Evolutionary conservation across 1,140 invertebrate genomes (phyloP).

Genomic region (Ceratosolen solmsi): DNA sequence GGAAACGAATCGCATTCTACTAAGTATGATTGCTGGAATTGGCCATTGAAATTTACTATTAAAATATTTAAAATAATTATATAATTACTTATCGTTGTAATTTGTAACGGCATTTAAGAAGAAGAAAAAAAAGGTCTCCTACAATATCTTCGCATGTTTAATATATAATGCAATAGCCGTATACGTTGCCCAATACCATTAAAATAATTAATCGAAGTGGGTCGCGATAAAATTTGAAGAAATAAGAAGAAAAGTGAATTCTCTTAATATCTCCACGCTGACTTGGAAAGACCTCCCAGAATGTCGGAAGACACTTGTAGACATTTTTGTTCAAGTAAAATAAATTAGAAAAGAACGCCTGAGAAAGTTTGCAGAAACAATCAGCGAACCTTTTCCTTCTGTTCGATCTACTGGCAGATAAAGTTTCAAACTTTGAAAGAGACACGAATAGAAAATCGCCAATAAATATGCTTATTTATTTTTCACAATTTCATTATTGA

Average conservation of each 20-base stretch:
- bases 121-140: background rate
- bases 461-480: no score
- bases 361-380: conserved; percentile 2
- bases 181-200: background rate
- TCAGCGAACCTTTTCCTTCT: background rate
- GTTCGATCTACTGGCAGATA: background rate
- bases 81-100: background rate
- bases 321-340: conserved; percentile 53
- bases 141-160: background rate
- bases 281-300: conserved; percentile 46
- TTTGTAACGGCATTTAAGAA: background rate
- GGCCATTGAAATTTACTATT: background rate
- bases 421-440: background rate
- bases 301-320: conserved; percentile 37
- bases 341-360: conserved; percentile 42
- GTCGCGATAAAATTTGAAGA: conserved; percentile 15
- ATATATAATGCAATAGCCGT: background rate
- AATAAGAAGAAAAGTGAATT: conserved; percentile 12
- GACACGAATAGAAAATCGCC: no score
- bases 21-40: no score
- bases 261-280: background rate
- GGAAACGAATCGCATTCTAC: no score
- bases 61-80: background rate
- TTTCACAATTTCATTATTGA: no score
- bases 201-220: conserved; percentile 16